Base-by-base conservation (phyloP, 2,888 invertebrate genomes). In the Uropetala carovei region DNA sequence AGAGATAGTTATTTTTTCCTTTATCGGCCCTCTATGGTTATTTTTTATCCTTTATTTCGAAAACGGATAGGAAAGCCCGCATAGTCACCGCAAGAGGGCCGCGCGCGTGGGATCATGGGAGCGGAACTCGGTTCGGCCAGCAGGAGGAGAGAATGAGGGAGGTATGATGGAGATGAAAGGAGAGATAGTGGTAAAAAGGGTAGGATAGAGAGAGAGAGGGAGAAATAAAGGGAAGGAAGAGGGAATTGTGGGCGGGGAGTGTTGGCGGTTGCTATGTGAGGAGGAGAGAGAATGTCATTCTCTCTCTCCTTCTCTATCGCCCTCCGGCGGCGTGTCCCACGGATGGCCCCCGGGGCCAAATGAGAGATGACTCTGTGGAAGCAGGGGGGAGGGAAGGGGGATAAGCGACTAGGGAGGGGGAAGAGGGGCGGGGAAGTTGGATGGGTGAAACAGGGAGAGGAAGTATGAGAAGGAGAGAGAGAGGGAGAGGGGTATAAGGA, bases 301-400 rank as follows among this genome's bases (percentile, higher is more conserved):
- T 9, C 13, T 27, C 43, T 43, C 68, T 68, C 64, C n/a, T 27
- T 27, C 75, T 27, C 22, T 27, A 75, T 27, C 68, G 22, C 68
- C 68, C n/a, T 22, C 7, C 8, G 22, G 68, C 68, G n/a, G 18
- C 68, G 68, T 22, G 22, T 68, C 68, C 68, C 18, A 68, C 68
- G 68, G 68, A 68, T 11, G 68, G 68, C 10, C 75, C 75, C 75
- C 27, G 22, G 22, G 75, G 75, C 75, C 75, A 75, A 75, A 75
- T 27, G 75, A 75, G 75, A 75, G 27, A 75, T 75, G 75, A 75
- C 75, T 75, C 75, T 27, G n/a, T 60, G 64, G 89, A 56, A 64
- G 30, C 89, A 13, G 18, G 60, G 59, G 16, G 64, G 22, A 14
- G 58, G 58, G 4, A 14, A 13, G 59, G 16, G 16, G 82, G 43